phyloP scores from a whole-genome alignment of 1,140 invertebrate species.

The Andricus grossulariae region DNA sequence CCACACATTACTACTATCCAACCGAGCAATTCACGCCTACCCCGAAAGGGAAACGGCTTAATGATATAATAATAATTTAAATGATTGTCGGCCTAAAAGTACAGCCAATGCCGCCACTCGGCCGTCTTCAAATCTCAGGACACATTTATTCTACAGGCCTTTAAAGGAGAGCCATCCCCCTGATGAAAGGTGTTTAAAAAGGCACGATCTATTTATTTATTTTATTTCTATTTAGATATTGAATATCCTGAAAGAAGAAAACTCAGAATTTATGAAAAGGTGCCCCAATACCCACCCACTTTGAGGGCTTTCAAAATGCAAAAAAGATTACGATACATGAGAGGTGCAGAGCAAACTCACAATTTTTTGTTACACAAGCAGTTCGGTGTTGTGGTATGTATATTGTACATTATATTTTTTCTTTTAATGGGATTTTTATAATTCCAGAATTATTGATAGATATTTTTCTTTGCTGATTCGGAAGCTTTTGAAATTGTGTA shows the following conservation, averaged over 20 bases:
- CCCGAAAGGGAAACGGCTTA: no score
- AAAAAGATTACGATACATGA: slow-evolving; percentile 87
- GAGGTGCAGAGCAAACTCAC: slow-evolving; percentile 91
- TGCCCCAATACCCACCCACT: slow-evolving; percentile 81
- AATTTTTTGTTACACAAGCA: slow-evolving; percentile 91
- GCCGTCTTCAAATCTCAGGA: no score
- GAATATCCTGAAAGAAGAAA: slow-evolving; percentile 84
- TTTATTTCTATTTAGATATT: slow-evolving; percentile 76
- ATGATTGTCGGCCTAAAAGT: no score
- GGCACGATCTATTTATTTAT: background rate
- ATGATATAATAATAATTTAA: no score
- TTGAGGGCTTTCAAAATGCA: slow-evolving; percentile 88
- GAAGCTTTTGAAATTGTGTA: no score
- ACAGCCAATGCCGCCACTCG: no score
- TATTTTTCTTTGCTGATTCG: no score
- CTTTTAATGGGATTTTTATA: slow-evolving; percentile 33
- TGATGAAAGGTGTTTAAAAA: background rate
- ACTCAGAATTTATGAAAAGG: slow-evolving; percentile 82
- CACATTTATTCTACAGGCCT: no score
- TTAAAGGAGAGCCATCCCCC: no score
- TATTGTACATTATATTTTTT: slow-evolving; percentile 25
- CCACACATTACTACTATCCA: no score
- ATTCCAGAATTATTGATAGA: background rate
- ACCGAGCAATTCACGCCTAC: no score
- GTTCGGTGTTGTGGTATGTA: slow-evolving; percentile 91